Base-by-base conservation (phyloP, 1,140 invertebrate species). In the Ceratosolen solmsi region DNA sequence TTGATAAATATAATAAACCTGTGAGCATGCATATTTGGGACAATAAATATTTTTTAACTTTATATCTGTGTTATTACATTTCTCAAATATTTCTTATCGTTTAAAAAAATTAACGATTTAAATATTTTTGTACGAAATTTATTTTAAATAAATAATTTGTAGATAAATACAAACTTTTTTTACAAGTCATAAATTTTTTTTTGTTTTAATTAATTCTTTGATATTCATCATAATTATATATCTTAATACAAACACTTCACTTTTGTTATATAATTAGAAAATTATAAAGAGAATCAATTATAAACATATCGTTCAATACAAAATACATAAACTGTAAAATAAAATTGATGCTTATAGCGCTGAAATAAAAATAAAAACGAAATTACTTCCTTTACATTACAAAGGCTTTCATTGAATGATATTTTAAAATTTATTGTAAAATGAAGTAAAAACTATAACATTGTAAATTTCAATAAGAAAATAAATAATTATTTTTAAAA, bases 331-430 rank as follows among this genome's bases (percentile, higher is more conserved):
- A n/a, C n/a, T n/a, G n/a, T 13, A 30, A 13, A 13, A 8, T 30
- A 60, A 1, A 60, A 13, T 60, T 27, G 25, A 13, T 30, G 20
- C 8, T 30, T 30, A 2, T 27, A 33, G 1, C 3, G 60, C 13
- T 63, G 20, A 63, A 15, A 63, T 27, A 33, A 56, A 54, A 73
- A 58, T 63, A 63, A 63, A 33, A 25, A 25, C 17, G n/a, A n/a
- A 41, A 7, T 60, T 25, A 0, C 5, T 33, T 13, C 27, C 27
- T 56, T 33, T 58, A 46, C 25, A 63, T 78, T 72, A 80, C 20
- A 72, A 60, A 49, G 46, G n/a, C 13, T 79, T 80, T 80, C 74
- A 82, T 82, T 82, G 51, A 76, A 68, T 56, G 36, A 65, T 80
- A 54, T 75, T 76, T 33, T 76, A 82, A 81, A 81, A 65, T 70